Evolutionary conservation across 2,113 vertebrate genomes (phyloP).

Genomic region (Aphyosemion australe): DNA sequence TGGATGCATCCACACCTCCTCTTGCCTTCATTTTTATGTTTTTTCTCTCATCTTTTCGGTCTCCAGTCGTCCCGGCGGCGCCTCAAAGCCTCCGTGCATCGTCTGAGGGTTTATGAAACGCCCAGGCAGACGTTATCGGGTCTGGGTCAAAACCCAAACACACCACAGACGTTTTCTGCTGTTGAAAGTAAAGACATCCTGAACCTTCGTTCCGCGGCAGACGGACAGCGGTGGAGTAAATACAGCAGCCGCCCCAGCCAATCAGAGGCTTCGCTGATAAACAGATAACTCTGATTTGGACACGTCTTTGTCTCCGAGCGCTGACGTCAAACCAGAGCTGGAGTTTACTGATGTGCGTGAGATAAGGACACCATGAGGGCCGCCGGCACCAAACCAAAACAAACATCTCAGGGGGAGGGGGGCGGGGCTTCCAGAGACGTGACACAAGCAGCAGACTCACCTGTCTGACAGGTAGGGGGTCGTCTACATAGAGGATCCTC

Average conservation of each 20-base stretch:
- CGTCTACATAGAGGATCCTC: constrained; percentile 4
- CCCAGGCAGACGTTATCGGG: too few species aligned
- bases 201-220: too few species aligned
- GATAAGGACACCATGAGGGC: constrained; percentile 41
- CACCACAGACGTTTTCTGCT: too few species aligned
- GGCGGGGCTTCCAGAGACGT: constrained; percentile 5
- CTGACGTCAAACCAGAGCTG: constrained; percentile 42
- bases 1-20: too few species aligned
- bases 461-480: neutral
- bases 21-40: too few species aligned
- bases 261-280: neutral
- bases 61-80: too few species aligned
- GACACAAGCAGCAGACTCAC: constrained; percentile 10
- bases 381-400: constrained; percentile 31
- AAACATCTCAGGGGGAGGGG: constrained; percentile 18
- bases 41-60: too few species aligned
- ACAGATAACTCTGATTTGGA: constrained; percentile 34
- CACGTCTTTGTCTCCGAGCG: constrained; percentile 29
- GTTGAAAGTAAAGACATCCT: too few species aligned
- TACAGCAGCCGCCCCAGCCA: neutral
- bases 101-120: too few species aligned
- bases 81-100: too few species aligned
- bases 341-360: constrained; percentile 46
- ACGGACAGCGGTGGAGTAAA: too few species aligned
- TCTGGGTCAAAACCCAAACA: too few species aligned